Evolutionary conservation across 2,888 invertebrate species (phyloP).

Genomic region (Linyphia triangularis): DNA sequence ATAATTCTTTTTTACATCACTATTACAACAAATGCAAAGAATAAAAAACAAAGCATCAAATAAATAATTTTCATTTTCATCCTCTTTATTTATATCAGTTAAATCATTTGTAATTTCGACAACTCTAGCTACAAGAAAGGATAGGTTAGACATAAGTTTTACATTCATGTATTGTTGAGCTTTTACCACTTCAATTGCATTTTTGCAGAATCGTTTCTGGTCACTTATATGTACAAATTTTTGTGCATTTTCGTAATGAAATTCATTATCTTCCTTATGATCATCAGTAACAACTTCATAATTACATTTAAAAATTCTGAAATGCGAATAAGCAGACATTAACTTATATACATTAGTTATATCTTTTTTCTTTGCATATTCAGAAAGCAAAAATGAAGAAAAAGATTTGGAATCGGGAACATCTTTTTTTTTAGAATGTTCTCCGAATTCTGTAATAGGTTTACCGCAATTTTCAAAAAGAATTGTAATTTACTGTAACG

Average conservation of each 20-base stretch:
- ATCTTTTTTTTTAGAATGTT: neutral
- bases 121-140: neutral
- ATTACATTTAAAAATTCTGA: neutral
- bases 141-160: neutral
- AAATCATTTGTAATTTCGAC: neutral
- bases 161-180: neutral
- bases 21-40: neutral
- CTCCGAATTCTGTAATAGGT: neutral
- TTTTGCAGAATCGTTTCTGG: neutral
- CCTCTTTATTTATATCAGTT: neutral
- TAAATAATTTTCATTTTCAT: neutral
- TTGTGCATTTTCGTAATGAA: neutral
- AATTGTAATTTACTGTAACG: neutral
- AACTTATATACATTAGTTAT: neutral
- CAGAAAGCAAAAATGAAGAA: neutral
- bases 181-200: neutral
- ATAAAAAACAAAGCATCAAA: neutral
- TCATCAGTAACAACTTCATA: neutral
- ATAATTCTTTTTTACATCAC: neutral
- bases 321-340: neutral
- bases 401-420: neutral
- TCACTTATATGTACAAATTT: neutral
- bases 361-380: neutral
- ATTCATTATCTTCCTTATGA: neutral
- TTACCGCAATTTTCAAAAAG: neutral